Evolutionary conservation across 2,888 invertebrate genomes (phyloP).

Genomic region (Pyrocoelia pectoralis): DNA sequence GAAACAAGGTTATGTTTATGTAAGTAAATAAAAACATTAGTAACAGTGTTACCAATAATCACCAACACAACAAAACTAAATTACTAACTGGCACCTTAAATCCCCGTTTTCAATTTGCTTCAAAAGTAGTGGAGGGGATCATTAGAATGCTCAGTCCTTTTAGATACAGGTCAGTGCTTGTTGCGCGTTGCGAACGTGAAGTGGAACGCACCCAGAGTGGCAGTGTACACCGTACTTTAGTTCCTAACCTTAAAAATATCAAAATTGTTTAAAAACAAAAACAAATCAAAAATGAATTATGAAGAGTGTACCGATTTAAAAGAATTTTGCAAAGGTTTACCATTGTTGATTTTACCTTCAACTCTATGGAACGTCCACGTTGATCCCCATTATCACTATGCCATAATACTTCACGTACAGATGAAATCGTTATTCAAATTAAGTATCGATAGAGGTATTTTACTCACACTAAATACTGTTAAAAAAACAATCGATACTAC

Average conservation of each 20-base stretch:
- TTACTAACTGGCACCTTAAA: too few species aligned
- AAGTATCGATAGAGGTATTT: slow-evolving; percentile 44
- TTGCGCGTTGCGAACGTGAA: too few species aligned
- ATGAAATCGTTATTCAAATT: slow-evolving; percentile 33
- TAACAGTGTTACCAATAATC: too few species aligned
- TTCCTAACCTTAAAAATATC: not conserved
- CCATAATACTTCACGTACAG: slow-evolving; percentile 43
- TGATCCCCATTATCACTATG: slow-evolving; percentile 44
- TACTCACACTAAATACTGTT: slow-evolving; percentile 35
- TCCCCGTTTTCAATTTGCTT: too few species aligned
- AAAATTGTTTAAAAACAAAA: too few species aligned
- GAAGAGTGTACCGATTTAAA: slow-evolving; percentile 7
- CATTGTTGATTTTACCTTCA: slow-evolving; percentile 44
- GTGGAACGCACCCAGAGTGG: too few species aligned
- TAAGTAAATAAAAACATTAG: too few species aligned
- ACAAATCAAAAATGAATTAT: slow-evolving; percentile 12
- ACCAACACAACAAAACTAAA: too few species aligned
- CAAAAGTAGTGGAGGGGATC: too few species aligned
- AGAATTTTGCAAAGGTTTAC: slow-evolving; percentile 38
- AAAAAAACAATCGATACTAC: slow-evolving; percentile 33
- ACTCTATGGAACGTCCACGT: slow-evolving; percentile 47
- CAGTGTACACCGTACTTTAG: not conserved
- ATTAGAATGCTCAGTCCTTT: too few species aligned
- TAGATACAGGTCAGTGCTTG: too few species aligned
- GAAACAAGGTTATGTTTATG: too few species aligned